Base-by-base conservation (phyloP, 2,888 invertebrate species). In the Oscheius sp. region DNA sequence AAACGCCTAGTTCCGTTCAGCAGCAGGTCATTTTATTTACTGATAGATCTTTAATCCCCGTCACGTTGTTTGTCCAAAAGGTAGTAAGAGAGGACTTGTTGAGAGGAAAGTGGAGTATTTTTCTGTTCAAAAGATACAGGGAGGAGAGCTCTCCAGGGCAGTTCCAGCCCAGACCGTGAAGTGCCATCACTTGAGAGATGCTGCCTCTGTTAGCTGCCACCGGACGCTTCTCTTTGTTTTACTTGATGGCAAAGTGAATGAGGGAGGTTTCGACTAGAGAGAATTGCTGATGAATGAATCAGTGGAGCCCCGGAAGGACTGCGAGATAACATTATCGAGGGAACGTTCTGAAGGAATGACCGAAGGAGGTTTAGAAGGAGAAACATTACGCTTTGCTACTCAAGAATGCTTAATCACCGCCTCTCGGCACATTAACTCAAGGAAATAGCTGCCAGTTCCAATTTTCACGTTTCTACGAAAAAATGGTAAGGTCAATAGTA, bases 371-470 rank as follows among this genome's bases (percentile, higher is more conserved):
- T 37, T n/a, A n/a, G n/a, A n/a, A n/a, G n/a, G 15, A 37, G 37
- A 15, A 37, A 37, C 37, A 37, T n/a, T n/a, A n/a, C n/a, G n/a
- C n/a, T n/a, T n/a, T 67, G 63, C 67, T 65, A 55, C 12, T 4
- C n/a, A 29, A 25, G 31, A 55, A 55, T 34, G 37, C 34, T 17
- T 34, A 6, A 55, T 55, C 33, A 55, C 17, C 34, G 55, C 55
- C 55, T 34, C 34, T 12, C 23, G 34, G n/a, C 8, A n/a, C 33
- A 33, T 53, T 53, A 48, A 48, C 15, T 48, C 12, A 20, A 48
- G 20, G 15, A 25, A 48, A 42, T 15, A n/a, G 42, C 5, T 42
- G 17, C 42, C 17, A 17, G 42, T 42, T 42, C 42, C 12, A 17
- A 8, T 17, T 45, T 45, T 45, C 46, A 48, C 3, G 10, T 20